Evolutionary conservation across 1,140 invertebrate genomes (phyloP).

Genomic region (Pseudomyrmex concolor): DNA sequence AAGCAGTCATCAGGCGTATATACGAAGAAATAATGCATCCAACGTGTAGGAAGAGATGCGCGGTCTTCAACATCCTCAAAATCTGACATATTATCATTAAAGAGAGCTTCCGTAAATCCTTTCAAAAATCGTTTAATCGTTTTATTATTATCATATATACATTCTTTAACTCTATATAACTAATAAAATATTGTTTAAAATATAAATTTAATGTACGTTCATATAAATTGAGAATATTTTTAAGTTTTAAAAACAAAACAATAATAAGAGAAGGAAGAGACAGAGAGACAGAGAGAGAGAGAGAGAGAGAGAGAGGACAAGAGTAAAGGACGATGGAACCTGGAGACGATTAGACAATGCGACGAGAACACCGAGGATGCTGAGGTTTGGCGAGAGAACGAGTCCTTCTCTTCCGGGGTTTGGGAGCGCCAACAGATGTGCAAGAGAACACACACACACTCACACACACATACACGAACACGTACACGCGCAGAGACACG

Average conservation of each 20-base stretch:
- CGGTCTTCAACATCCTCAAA: neutral
- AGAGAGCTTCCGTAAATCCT: too few relatives aligned
- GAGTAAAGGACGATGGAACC: constrained; percentile 65
- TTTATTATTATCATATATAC: too few relatives aligned
- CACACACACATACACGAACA: constrained; percentile 10
- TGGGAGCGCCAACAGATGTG: constrained; percentile 83
- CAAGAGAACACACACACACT: constrained; percentile 30
- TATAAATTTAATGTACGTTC: too few relatives aligned
- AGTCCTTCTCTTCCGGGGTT: constrained; percentile 69
- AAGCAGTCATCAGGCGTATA: constrained; percentile 19
- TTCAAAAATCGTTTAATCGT: too few relatives aligned
- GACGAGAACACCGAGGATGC: constrained; percentile 73
- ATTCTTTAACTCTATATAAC: too few relatives aligned
- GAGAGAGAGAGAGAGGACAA: constrained; percentile 62
- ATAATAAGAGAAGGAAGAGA: constrained; percentile 47
- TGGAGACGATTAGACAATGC: constrained; percentile 82
- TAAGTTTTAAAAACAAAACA: neutral
- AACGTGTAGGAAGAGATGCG: neutral
- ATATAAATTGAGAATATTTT: neutral
- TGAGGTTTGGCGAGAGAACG: constrained; percentile 56
- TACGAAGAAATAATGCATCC: neutral
- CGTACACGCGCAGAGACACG: constrained; percentile 30
- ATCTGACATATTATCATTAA: neutral
- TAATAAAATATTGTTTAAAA: too few relatives aligned
- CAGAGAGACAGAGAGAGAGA: constrained; percentile 59